Base-by-base conservation (phyloP, 1,140 invertebrate species). In the Heliothis subflexa region DNA sequence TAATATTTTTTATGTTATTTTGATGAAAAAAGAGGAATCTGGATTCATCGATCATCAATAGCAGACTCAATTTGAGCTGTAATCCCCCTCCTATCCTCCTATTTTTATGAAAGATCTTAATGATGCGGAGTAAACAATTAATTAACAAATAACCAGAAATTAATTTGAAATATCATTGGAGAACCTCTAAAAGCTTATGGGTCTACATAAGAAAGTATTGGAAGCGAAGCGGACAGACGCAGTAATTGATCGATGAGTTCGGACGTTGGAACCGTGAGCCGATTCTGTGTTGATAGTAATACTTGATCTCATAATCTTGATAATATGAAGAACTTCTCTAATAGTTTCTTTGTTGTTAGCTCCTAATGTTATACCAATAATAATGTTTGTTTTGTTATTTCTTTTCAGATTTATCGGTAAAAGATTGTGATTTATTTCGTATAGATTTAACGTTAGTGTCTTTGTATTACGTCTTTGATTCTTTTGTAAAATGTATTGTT, bases 231-330 rank as follows among this genome's bases (percentile, higher is more conserved):
- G n/a, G 55, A 73, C 71, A 73, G 71, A 54, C 33, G 52, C 61
- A 57, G 64, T 78, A 68, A 78, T 78, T 78, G 75, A 78, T 78
- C 75, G 75, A 70, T 70, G 64, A 70, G 64, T n/a, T 18, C 33
- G 66, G 64, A 70, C 66, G 62, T 52, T 47, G 54, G n/a, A 70
- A 49, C 52, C 40, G 47, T 21, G 50, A 33, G 21, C 62, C 28
- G 64, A 70, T 78, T 78, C 64, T 70, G 62, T 59, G 21, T 5
- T 50, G 28, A 55, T 28, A 70, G 11, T 70, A 70, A 50, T 70
- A n/a, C n/a, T n/a, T n/a, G 1, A 10, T 55, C 16, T 55, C 21
- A 21, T 9, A 59, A 11, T 59, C 55, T 28, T 59, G 21, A 59
- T 59, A 25, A 59, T 59, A 13, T 14, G 21, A 5, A 59, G 21